phyloP scores from a whole-genome alignment of 2,797 vertebrate genomes.

The Arremon brunneinucha region DNA sequence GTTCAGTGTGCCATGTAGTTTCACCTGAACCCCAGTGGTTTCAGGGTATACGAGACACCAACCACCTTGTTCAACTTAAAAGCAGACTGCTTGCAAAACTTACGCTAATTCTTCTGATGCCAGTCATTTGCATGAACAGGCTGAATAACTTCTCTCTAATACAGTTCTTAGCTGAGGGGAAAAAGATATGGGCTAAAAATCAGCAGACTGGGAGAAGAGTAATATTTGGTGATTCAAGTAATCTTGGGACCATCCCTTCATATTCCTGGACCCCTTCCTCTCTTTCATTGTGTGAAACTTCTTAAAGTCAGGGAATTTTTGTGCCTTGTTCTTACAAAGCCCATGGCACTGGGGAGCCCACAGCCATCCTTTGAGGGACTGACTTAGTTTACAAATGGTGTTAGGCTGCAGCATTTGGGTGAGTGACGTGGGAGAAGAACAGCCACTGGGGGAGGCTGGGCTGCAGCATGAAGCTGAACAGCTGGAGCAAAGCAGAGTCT shows the following conservation, averaged over 20 bases:
- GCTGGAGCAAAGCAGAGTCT: neutral
- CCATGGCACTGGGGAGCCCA: neutral
- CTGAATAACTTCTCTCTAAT: neutral
- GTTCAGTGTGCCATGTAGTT: neutral
- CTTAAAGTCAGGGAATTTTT: neutral
- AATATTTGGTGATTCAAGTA: neutral
- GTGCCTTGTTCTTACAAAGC: neutral
- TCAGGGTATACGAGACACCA: neutral
- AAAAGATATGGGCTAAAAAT: neutral
- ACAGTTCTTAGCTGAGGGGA: neutral
- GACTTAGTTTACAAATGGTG: neutral
- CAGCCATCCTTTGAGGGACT: neutral
- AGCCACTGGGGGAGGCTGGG: neutral
- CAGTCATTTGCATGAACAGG: neutral
- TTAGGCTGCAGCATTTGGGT: neutral
- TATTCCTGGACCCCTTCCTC: neutral
- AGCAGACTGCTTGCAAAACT: neutral
- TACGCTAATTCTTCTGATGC: neutral
- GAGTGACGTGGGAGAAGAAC: neutral
- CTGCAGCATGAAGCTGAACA: neutral
- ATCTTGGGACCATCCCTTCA: neutral
- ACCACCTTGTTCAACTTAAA: neutral
- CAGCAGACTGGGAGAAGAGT: neutral
- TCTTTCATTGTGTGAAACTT: neutral
- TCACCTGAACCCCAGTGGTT: conserved; percentile 9